Evolutionary conservation across 2,888 invertebrate species (phyloP), one percentile per base, ranked within the genome.

Genomic region (Omphaloscelis lunosa): DNA sequence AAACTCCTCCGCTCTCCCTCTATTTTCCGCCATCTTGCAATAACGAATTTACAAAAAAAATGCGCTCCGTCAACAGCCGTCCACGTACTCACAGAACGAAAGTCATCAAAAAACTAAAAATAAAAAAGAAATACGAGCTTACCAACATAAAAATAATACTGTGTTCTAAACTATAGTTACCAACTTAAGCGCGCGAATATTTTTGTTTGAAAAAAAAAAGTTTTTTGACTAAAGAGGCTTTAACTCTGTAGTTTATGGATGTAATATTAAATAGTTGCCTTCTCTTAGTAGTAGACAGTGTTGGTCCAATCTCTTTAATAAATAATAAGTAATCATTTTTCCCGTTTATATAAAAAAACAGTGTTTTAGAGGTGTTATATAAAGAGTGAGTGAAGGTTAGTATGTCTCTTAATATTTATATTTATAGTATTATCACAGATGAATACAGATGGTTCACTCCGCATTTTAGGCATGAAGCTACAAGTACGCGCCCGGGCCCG

Each of bases 51-150:
- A 77, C 75, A 78, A 86, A 90, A 91, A 94, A 92, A 90, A 95
- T 95, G 95, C 92, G 86, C 89, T 93, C 94, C 94, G 92, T 92
- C 94, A 90, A 86, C 82, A 89, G 85, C 94, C 95, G 95, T 94
- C 95, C 95, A 92, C 90, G 88, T 75, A 81, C 88, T 71, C 90
- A 89, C 72, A 88, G 84, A 87, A 87, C 88, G 80, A 91, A 89
- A 85, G 90, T 89, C 75, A 89, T 90, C 89, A 93, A 93, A 89
- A 93, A 92, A 85, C 83, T 92, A 90, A 94, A 93, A 91, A 93
- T 93, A 85, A 93, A 94, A 92, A 95, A 94, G 92, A 95, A 94
- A 94, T 92, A 89, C 91, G 96, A 95, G 95, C 95, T 95, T 95
- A 94, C 89, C 86, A 87, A 90, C 90, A 82, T 79, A 88, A 86